Percentiles rank a stretch among this genome's conserved stretches.
phyloP scores from a whole-genome alignment of 2,888 invertebrate species.

The Elegia similella region DNA sequence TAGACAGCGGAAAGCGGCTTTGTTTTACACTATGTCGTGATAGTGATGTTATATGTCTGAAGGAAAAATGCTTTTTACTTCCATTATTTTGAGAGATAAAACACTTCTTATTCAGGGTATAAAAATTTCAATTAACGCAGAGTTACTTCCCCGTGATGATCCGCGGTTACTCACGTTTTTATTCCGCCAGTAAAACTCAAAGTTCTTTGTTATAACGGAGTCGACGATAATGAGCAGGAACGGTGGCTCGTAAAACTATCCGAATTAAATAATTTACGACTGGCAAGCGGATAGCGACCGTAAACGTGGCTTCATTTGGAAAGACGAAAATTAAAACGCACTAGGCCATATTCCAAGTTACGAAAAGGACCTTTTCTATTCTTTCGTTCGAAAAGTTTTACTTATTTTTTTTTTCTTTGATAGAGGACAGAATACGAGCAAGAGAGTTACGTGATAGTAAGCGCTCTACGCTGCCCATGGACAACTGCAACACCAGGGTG shows the following conservation, averaged over 20 bases:
- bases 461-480: too few species aligned
- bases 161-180: neutral
- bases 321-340: constrained; percentile 3
- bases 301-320: constrained; percentile 2
- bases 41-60: too few species aligned
- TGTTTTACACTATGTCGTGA: too few species aligned
- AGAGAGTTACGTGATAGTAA: too few species aligned
- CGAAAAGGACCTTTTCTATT: neutral
- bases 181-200: neutral
- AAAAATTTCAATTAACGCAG: neutral
- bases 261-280: constrained; percentile 11
- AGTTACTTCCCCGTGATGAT: neutral
- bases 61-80: too few species aligned
- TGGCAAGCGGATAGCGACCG: neutral
- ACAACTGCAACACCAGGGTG: too few species aligned
- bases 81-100: too few species aligned
- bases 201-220: neutral
- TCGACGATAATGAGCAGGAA: constrained; percentile 2
- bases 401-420: too few species aligned
- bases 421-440: too few species aligned
- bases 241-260: constrained; percentile 6
- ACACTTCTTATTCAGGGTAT: too few species aligned
- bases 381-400: too few species aligned
- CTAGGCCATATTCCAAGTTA: neutral
- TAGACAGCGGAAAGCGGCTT: too few species aligned